Evolutionary conservation across 1,140 invertebrate genomes (phyloP), one percentile per base, ranked within the genome.

Genomic region (Aphidius ervi): DNA sequence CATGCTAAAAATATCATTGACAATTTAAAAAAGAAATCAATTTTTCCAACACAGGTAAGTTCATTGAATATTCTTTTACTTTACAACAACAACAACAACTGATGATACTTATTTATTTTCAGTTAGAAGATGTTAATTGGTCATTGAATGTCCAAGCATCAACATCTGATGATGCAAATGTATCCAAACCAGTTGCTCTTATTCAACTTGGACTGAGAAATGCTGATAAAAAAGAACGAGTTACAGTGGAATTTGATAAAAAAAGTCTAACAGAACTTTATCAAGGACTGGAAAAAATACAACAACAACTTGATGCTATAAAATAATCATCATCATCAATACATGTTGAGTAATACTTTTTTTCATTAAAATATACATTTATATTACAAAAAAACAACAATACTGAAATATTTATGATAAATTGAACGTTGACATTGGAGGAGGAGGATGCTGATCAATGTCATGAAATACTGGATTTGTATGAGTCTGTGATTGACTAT

Each of bases 171-270:
- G 54, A 65, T 23, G 61, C 68, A 5, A 73, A 74, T 62, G 70
- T 75, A 56, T 70, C 65, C 6, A 67, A 66, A 49, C 68, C 73
- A 31, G 56, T 67, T 23, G 67, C 71, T 8, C 67, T 74, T 59
- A 55, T 80, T 10, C 74, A 79, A 53, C 58, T 80, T 10, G 65
- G 65, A 49, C 56, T 77, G 5, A 67, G 59, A 47, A 70, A 70
- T 5, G 60, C 53, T 9, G n/a, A 52, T 61, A 40, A 55, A 61
- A 46, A 61, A 61, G 23, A 31, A 31, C 9, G 63, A 59, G 49
- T 79, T 41, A 76, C 69, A 5, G 67, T 77, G 3, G 70, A 80
- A 59, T 73, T 78, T 59, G 63, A 77, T 56, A 74, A 71, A 66
- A 56, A 66, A 23, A 63, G 70, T 45, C 63, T 80, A 5, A 66